Evolutionary conservation across 2,797 vertebrate species (phyloP), one percentile per base, ranked within the genome.

Genomic region (Prunella strophiata): DNA sequence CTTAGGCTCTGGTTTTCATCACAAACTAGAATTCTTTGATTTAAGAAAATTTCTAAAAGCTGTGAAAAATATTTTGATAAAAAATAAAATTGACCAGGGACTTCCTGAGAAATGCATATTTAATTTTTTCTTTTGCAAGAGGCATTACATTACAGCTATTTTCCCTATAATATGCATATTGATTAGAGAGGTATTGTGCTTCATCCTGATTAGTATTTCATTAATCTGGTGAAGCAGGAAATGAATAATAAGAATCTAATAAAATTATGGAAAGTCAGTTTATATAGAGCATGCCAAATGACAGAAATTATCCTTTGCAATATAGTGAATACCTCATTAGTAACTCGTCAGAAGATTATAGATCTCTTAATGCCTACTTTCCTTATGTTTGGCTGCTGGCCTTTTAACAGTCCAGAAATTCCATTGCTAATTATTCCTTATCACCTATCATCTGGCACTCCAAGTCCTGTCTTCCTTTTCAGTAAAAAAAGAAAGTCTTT

Each of bases 191-290:
- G 10, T 85, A 81, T 79, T 93, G 30, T 89, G 42, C 68, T 82
- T 89, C 57, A 65, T 45, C 7, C 54, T 85, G 72, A 88, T 91
- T 94, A 83, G 50, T 71, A 83, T 91, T 95, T 93, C 54, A 76
- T n/a, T 93, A 88, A 92, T 94, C 58, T 89, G 45, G 12, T 77
- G 68, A 91, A 85, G 62, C 22, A 71, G 23, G 23, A 68, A 89
- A 89, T 86, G 55, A 88, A 94, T 78, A 92, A 78, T 75, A 89
- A 80, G 51, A 83, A 72, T 77, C 29, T 78, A 89, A 92, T 83
- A 92, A 95, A 96, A 88, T 93, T 89, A 93, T 79, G 57, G 57
- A 87, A 94, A 94, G 40, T 86, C 58, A 88, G 40, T 88, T 85
- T 95, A 88, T 88, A 68, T 27, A 85, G 54, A 94, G 38, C 52